These are phyloP conservation scores for Noctua pronuba DNA, from an alignment of 2,888 invertebrate genomes.

Conservation along the genomic window DNA sequence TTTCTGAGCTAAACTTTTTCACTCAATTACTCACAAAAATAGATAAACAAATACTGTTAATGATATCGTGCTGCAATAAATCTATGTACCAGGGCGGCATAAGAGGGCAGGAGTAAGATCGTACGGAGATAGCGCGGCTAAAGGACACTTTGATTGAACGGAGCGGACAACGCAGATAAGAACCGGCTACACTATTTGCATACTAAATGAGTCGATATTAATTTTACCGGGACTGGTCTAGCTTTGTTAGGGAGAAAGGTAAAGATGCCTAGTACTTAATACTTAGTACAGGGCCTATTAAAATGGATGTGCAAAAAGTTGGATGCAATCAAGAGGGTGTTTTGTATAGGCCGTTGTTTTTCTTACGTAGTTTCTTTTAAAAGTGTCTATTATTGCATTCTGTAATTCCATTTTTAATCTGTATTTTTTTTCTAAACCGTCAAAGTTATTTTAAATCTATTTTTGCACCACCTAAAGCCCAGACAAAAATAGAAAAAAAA, in stretches of 20 bases:
- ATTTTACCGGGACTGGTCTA: conserved; percentile 79
- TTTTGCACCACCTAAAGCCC: background rate
- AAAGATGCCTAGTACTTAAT: conserved; percentile 58
- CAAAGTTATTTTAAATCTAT: background rate
- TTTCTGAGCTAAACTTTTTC: conserved; percentile 63
- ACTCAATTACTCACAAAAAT: conserved; percentile 73
- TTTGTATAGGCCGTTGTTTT: conserved; percentile 22
- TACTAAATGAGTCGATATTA: conserved; percentile 89
- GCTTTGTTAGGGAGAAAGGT: conserved; percentile 67
- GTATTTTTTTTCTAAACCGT: background rate
- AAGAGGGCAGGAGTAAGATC: conserved; percentile 80
- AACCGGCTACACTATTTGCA: conserved; percentile 84
- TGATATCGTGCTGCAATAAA: conserved; percentile 83
- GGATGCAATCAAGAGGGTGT: conserved; percentile 34
- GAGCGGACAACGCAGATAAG: conserved; percentile 87
- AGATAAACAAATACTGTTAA: conserved; percentile 78
- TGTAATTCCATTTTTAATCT: background rate
- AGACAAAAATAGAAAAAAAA: conserved; percentile 25
- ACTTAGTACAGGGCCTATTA: conserved; percentile 60
- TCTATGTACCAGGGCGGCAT: conserved; percentile 83
- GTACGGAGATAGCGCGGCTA: conserved; percentile 82
- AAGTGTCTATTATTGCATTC: background rate
- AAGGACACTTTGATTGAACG: conserved; percentile 90
- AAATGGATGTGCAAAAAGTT: conserved; percentile 51
- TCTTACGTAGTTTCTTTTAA: background rate